Conservation (phyloP, 1,140 invertebrate species). For the Camponotus vicinus region DNA sequence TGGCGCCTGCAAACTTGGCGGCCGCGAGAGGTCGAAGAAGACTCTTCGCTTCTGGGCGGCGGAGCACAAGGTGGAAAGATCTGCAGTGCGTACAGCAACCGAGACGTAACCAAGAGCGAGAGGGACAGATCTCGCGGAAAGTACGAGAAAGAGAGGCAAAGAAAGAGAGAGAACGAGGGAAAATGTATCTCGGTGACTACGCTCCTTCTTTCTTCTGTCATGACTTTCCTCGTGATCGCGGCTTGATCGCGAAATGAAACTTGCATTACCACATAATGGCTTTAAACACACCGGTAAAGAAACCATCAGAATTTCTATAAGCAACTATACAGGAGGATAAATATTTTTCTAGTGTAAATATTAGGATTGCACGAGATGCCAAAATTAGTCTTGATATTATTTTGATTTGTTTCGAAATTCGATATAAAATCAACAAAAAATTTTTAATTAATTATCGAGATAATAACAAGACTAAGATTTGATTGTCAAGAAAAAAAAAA, state of each 20-base stretch:
- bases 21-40: conserved; percentile 74
- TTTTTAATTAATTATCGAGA: no score
- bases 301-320: background rate
- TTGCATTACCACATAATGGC: conserved; percentile 43
- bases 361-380: no score
- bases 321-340: background rate
- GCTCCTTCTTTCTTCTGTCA: conserved; percentile 38
- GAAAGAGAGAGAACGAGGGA: background rate
- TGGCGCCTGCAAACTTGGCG: conserved; percentile 76
- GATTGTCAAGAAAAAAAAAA: no score
- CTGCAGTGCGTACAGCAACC: conserved; percentile 21
- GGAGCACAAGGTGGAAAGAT: conserved; percentile 61
- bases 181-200: conserved; percentile 47
- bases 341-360: background rate
- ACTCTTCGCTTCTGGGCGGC: conserved; percentile 67
- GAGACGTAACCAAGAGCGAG: conserved; percentile 46
- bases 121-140: conserved; percentile 8
- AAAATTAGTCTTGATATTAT: no score
- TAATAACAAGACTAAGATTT: no score
- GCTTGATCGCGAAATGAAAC: conserved; percentile 61
- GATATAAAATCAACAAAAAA: no score
- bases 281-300: background rate
- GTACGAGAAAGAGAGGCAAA: background rate
- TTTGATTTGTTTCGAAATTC: no score
- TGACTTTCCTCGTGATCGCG: conserved; percentile 54